Conservation (phyloP, 2,797 vertebrate species). For the Coreius guichenoti region DNA sequence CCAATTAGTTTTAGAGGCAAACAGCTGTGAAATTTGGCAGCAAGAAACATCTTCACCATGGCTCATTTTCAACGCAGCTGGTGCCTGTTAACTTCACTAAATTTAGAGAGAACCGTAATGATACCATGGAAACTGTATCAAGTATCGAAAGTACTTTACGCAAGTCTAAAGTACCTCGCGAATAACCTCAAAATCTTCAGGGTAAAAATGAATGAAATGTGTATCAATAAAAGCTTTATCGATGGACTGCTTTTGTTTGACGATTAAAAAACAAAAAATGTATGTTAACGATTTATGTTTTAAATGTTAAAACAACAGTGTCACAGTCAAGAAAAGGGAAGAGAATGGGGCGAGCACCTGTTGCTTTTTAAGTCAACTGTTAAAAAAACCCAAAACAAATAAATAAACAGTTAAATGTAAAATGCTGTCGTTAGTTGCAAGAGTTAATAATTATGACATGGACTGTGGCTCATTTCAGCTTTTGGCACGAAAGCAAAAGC, state of each 20-base stretch:
- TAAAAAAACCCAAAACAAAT: slow-evolving; percentile 54
- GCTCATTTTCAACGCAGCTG: slow-evolving; percentile 38
- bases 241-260: background rate
- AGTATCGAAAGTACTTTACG: background rate
- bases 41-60: slow-evolving; percentile 29
- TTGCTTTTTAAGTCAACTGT: slow-evolving; percentile 29
- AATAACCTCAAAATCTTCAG: background rate
- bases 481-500: slow-evolving; percentile 89
- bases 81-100: slow-evolving; percentile 26
- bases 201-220: background rate
- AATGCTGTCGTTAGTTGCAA: slow-evolving; percentile 14
- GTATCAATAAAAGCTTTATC: background rate
- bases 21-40: slow-evolving; percentile 45
- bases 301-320: slow-evolving; percentile 16
- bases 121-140: background rate
- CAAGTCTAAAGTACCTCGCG: background rate
- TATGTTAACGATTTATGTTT: background rate
- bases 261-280: background rate
- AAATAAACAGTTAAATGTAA: slow-evolving; percentile 37
- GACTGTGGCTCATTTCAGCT: slow-evolving; percentile 61
- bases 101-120: slow-evolving; percentile 27
- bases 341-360: slow-evolving; percentile 16
- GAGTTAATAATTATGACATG: slow-evolving; percentile 72
- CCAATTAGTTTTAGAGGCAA: slow-evolving; percentile 24
- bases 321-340: slow-evolving; percentile 7